Conservation (phyloP, 1,140 invertebrate species). For the Cryptotermes secundus region DNA sequence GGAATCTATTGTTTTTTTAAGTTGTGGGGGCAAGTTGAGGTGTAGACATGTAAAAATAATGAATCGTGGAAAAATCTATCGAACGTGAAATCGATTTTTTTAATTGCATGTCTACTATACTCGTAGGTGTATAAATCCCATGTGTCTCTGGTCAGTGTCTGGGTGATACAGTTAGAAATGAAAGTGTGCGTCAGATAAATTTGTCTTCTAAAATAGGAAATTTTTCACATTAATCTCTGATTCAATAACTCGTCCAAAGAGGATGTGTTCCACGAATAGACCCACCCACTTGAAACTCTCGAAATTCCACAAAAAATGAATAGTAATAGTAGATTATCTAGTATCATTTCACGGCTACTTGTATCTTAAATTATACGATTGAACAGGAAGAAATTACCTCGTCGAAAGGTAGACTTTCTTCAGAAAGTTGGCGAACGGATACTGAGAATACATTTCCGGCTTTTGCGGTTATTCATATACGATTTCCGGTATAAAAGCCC, state of each 20-base stretch:
- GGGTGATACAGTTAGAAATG: not conserved
- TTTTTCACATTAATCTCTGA: not conserved
- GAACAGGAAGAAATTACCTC: too few species aligned
- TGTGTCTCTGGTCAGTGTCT: not conserved
- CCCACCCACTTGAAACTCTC: too few species aligned
- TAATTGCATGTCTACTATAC: not conserved
- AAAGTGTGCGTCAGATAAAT: not conserved
- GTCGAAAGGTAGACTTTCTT: too few species aligned
- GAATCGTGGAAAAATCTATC: slow-evolving; percentile 9
- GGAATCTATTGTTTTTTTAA: slow-evolving; percentile 17
- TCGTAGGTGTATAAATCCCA: slow-evolving; percentile 6
- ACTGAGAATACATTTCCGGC: too few species aligned
- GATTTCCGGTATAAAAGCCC: too few species aligned
- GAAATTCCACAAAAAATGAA: too few species aligned
- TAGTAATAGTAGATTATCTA: too few species aligned
- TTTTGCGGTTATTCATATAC: too few species aligned
- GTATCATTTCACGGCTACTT: too few species aligned
- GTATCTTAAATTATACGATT: too few species aligned
- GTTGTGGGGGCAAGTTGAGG: not conserved
- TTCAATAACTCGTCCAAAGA: not conserved
- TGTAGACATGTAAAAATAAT: slow-evolving; percentile 14
- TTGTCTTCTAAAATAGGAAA: not conserved
- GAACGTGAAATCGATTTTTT: slow-evolving; percentile 17
- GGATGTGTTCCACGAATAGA: not conserved
- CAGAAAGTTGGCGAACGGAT: too few species aligned